These are phyloP conservation scores for Pterophyllum scalare DNA, from an alignment of 2,113 vertebrate genomes.

Conservation along the genomic window DNA sequence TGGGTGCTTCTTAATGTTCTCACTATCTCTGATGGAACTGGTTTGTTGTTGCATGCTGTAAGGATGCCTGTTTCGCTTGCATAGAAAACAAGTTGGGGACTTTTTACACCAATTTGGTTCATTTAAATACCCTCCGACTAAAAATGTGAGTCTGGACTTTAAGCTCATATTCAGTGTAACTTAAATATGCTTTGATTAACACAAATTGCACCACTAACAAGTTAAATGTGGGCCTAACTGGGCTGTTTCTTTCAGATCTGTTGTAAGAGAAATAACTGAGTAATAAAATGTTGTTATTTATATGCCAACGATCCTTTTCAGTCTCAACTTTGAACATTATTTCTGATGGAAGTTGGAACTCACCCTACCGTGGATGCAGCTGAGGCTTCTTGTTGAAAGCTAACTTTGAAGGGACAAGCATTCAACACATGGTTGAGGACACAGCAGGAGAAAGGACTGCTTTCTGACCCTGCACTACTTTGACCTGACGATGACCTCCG, in stretches of 20 bases:
- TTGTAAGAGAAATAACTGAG: neutral
- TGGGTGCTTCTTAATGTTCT: neutral
- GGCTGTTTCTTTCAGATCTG: neutral
- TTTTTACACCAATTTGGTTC: neutral
- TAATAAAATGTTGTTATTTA: neutral
- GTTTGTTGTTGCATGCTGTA: neutral
- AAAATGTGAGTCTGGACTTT: neutral
- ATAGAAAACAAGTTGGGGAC: neutral
- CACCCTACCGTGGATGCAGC: conserved; percentile 39
- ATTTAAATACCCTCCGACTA: neutral
- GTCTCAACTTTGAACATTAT: conserved; percentile 18
- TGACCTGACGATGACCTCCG: conserved; percentile 65
- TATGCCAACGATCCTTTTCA: conserved; percentile 12
- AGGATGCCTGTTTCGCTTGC: neutral
- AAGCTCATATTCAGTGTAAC: neutral
- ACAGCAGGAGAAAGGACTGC: conserved; percentile 69
- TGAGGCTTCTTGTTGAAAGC: conserved; percentile 43
- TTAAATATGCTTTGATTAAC: neutral
- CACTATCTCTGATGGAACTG: neutral
- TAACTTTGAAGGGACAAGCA: conserved; percentile 76
- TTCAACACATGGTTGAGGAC: conserved; percentile 78
- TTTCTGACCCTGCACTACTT: conserved; percentile 68
- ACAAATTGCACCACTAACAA: neutral
- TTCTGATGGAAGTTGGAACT: conserved; percentile 29
- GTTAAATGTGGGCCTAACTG: neutral